Base-by-base conservation (phyloP, 1,140 invertebrate species). In the Bombus cullumanus region DNA sequence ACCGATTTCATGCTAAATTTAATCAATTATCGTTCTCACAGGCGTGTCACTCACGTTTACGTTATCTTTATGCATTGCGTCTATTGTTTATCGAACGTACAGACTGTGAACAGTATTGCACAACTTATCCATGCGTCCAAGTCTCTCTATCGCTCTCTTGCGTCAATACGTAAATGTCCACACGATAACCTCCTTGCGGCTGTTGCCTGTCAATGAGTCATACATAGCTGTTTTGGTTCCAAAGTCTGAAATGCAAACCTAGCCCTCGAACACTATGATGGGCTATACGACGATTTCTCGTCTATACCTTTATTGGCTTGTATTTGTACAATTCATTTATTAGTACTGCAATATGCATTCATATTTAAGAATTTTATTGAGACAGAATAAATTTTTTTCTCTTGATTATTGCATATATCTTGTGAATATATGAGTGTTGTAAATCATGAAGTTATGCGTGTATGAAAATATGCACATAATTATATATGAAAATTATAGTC, bases 11-110 rank as follows among this genome's bases (percentile, higher is more conserved):
- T 18, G 77, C 34, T 68, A 78, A 69, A 83, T 83, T 83, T 53
- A n/a, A 83, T 83, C 74, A 78, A 83, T 83, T 83, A 83, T 78
- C 43, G 28, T 34, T n/a, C 34, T 62, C 73, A 15, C 28, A n/a
- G 9, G 15, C 28, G 18, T 15, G 37, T 77, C 75, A 62, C 57
- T 74, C 71, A 37, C 39, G 53, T 73, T 62, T 28, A 41, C 53
- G n/a, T 74, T 41, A 57, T 64, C 69, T 82, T 41, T 59, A 34
- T 34, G 47, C 28, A 28, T 28, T 47, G 31, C 25, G 0, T 39
- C n/a, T 41, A 37, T 73, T 43, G 53, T 41, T 80, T 39, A 34
- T 22, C 64, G 25, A 8, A 43, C 18, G 77, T 25, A 47, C n/a
- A 31, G 15, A n/a, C 47, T 28, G 57, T 28, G 57, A 59, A 59